These are phyloP conservation scores for Lissocephala sabroskyi DNA, from an alignment of 2,888 invertebrate genomes.

Conservation along the genomic window DNA sequence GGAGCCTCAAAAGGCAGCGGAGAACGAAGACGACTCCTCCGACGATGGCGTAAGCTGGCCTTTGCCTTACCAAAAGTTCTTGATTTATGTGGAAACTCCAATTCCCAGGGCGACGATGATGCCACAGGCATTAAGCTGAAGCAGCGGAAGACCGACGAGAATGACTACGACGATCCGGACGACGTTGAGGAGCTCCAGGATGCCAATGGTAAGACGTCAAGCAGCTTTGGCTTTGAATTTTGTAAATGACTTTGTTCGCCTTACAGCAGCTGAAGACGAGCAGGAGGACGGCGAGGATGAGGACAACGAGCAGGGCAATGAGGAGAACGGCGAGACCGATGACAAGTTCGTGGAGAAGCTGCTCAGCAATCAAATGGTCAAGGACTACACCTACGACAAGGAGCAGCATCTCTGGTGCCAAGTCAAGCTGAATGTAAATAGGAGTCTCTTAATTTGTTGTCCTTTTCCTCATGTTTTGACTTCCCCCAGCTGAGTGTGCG, in stretches of 20 bases:
- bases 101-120: constrained; percentile 63
- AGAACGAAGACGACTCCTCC: constrained; percentile 68
- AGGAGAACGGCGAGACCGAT: constrained; percentile 39
- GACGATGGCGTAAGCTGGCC: constrained; percentile 63
- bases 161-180: constrained; percentile 80
- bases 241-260: background rate
- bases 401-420: constrained; percentile 88
- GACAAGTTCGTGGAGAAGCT: constrained; percentile 58
- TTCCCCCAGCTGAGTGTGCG: constrained; percentile 75
- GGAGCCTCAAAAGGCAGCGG: constrained; percentile 51
- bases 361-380: constrained; percentile 66
- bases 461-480: constrained; percentile 6
- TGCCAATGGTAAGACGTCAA: constrained; percentile 48
- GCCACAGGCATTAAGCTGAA: constrained; percentile 74
- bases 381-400: constrained; percentile 82
- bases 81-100: background rate
- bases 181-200: constrained; percentile 75
- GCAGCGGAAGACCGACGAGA: constrained; percentile 76
- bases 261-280: constrained; percentile 50
- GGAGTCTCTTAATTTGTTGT: too few species aligned
- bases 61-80: too few species aligned
- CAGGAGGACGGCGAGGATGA: constrained; percentile 32
- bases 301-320: constrained; percentile 65
- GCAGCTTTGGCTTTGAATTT: background rate
- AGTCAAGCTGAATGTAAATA: constrained; percentile 80